Evolutionary conservation across 2,888 invertebrate genomes (phyloP), one percentile per base, ranked within the genome.

Genomic region (Plemyria rubiginata): DNA sequence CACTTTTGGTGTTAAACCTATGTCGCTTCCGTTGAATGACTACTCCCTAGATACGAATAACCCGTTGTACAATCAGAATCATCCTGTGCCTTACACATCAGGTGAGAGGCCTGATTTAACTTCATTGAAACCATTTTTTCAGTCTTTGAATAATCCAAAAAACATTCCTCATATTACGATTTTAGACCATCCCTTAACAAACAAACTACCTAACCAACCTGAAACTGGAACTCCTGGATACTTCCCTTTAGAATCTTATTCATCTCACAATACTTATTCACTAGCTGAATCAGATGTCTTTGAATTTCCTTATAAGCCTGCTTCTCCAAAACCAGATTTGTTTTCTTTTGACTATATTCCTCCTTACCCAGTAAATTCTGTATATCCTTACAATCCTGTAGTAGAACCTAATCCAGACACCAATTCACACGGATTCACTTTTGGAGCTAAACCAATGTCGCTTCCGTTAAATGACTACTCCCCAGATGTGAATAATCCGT

Each of bases 271-370:
- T 36, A 40, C 1, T 5, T 6, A 38, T 29, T 4, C 32, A 11
- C 41, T 13, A 11, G 2, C n/a, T 38, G 5, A 59, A 46, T 3
- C 29, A 9, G 40, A 40, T 12, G 16, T 48, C 29, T 16, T 49
- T 13, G 49, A 54, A 60, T 49, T 54, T 29, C 53, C 59, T 13
- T 52, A 59, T 38, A n/a, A 43, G 22, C 15, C 12, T 6, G 12
- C 12, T 32, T 6, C 41, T 50, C n/a, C 15, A 8, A 40, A 41
- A 12, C 40, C 15, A 9, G 41, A 49, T 15, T 4, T 11, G 8
- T 40, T 12, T 1, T 45, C 45, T 36, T 36, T 46, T 16, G 22
- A 52, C 15, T 54, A 16, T 32, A 49, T 49, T 32, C 49, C 32
- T 38, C 9, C 15, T 15, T 15, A 16, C 45, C 15, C 45, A 6